phyloP scores from a whole-genome alignment of 2,113 vertebrate genomes.

The Polypterus senegalus region DNA sequence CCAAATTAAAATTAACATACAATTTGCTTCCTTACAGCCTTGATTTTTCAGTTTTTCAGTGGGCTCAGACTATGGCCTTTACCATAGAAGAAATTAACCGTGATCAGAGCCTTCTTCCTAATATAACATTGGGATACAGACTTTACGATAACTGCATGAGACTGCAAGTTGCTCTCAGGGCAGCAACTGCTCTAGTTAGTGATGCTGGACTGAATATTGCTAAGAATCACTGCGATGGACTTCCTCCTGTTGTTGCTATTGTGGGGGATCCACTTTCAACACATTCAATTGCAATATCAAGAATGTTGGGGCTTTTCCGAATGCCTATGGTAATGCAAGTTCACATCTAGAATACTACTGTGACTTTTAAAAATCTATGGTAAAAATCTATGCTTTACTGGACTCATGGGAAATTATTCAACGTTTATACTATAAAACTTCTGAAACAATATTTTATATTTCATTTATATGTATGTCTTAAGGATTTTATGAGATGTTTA shows the following conservation, averaged over 20 bases:
- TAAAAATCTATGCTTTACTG: too few relatives aligned
- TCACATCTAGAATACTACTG: too few relatives aligned
- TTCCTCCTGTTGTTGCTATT: not conserved
- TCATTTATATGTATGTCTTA: too few relatives aligned
- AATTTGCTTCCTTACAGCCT: constrained; percentile 22
- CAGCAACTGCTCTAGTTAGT: constrained; percentile 34
- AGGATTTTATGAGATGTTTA: too few relatives aligned
- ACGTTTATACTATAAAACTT: too few relatives aligned
- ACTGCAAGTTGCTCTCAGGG: constrained; percentile 31
- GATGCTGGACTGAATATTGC: not conserved
- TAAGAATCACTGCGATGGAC: too few relatives aligned
- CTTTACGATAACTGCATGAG: constrained; percentile 42
- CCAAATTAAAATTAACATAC: too few relatives aligned
- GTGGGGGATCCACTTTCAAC: not conserved
- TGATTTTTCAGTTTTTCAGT: constrained; percentile 26
- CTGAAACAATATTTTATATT: too few relatives aligned
- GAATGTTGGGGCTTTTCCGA: not conserved
- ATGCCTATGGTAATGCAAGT: not conserved
- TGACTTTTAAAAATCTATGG: too few relatives aligned
- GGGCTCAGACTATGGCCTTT: constrained; percentile 41
- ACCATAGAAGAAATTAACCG: constrained; percentile 56
- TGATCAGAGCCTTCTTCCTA: constrained; percentile 37
- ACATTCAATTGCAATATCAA: not conserved
- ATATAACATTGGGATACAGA: constrained; percentile 41
- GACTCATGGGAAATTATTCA: too few relatives aligned